These are phyloP conservation scores for Bursaphelenchus okinawaensis DNA, from an alignment of 2,888 invertebrate genomes.

Conservation along the genomic window DNA sequence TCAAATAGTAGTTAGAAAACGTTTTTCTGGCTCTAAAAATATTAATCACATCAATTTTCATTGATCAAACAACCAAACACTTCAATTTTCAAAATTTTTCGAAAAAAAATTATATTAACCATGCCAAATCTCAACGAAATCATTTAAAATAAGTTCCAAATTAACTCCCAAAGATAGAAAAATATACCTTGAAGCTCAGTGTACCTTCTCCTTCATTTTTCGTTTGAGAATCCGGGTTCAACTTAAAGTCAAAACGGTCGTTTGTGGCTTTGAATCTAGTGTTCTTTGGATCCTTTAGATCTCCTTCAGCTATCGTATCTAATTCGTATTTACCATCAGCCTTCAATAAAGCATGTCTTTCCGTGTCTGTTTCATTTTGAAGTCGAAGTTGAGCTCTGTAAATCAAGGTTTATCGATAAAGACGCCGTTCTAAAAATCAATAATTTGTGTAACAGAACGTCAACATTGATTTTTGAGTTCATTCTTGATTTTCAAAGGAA, in stretches of 20 bases:
- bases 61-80: no score
- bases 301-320: constrained; percentile 50
- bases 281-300: constrained; percentile 44
- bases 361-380: constrained; percentile 38
- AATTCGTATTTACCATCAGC: constrained; percentile 56
- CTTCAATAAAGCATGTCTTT: constrained; percentile 48
- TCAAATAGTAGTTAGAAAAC: constrained; percentile 6
- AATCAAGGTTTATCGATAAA: background rate
- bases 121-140: no score
- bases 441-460: no score
- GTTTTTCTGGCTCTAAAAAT: constrained; percentile 5
- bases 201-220: constrained; percentile 49
- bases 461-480: no score
- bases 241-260: constrained; percentile 49
- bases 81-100: no score
- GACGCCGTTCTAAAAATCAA: no score
- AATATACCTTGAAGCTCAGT: constrained; percentile 30
- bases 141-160: no score
- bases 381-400: constrained; percentile 49
- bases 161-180: no score
- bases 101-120: no score
- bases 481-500: no score
- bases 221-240: constrained; percentile 47
- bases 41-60: no score
- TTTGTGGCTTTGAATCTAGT: constrained; percentile 51